Evolutionary conservation across 2,888 invertebrate species (phyloP).

Genomic region (Augiades crinisus): DNA sequence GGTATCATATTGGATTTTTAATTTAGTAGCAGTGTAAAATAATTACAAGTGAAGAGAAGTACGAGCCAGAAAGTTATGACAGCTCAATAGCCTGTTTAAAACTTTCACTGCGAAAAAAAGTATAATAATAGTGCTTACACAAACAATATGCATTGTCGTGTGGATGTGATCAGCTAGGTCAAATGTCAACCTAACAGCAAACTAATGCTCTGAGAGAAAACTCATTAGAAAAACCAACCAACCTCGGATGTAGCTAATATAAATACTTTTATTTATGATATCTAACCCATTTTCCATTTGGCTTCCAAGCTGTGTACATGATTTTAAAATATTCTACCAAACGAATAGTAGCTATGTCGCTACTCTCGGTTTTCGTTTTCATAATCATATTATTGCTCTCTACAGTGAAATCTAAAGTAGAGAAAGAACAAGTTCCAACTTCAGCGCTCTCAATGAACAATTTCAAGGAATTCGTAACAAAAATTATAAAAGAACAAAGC

Average conservation of each 20-base stretch:
- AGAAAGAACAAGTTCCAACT: constrained; percentile 38
- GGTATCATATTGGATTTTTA: too few species aligned
- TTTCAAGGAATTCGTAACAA: constrained; percentile 59
- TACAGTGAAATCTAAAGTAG: constrained; percentile 49
- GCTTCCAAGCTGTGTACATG: constrained; percentile 52
- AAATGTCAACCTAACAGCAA: constrained; percentile 66
- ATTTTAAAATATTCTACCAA: constrained; percentile 42
- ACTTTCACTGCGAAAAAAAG: not conserved
- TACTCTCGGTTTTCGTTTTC: constrained; percentile 53
- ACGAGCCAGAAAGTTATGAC: not conserved
- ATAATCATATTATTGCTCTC: constrained; percentile 50
- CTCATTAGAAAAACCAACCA: constrained; percentile 54
- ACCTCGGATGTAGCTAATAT: constrained; percentile 44
- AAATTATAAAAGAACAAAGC: constrained; percentile 66
- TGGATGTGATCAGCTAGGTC: constrained; percentile 67
- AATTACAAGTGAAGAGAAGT: too few species aligned
- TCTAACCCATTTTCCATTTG: constrained; percentile 40
- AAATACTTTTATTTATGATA: constrained; percentile 41
- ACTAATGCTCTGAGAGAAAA: constrained; percentile 44
- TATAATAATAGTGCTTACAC: constrained; percentile 18
- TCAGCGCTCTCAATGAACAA: constrained; percentile 45
- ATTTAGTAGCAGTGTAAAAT: too few species aligned
- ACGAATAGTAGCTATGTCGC: constrained; percentile 55
- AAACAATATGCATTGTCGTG: constrained; percentile 45
- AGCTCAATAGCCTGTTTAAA: not conserved